Base-by-base conservation (phyloP, 2,888 invertebrate genomes). In the Chloroclysta siterata region DNA sequence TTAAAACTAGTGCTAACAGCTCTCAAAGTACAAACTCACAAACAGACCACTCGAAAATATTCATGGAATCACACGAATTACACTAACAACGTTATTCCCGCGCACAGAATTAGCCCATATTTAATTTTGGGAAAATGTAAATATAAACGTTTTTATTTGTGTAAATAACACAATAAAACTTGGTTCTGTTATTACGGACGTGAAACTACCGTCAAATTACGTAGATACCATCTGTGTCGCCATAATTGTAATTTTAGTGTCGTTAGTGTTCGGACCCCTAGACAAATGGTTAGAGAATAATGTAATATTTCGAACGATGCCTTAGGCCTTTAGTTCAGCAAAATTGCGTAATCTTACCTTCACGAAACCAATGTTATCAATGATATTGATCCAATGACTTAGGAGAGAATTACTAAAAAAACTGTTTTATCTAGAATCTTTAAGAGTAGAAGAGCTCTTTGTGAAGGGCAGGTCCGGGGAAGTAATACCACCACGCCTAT, bases 101-200 rank as follows among this genome's bases (percentile, higher is more conserved):
- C 59, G 53, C 64, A 41, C 76, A 75, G 86, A 91, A 92, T 90
- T 92, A 84, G 90, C 79, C 87, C 89, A 87, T 93, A 92, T 91
- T 92, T 92, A 93, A 92, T 92, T 90, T 93, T 91, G 90, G 91
- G 92, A 92, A 92, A 93, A 93, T 92, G 90, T 92, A 84, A 87
- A 92, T 91, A 93, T 93, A 93, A 92, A 92, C 91, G 92, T 90
- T 92, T 93, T 93, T 91, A 93, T 93, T 93, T 92, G 93, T 92
- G 92, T 92, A 92, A 93, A 92, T 92, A 92, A 90, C 91, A 92
- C 92, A 93, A 92, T 92, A 91, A 92, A 91, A 89, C 87, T 81
- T 84, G 79, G 61, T 80, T 80, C 75, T 72, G 85, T 83, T 75
- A 89, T 90, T 91, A 91, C 79, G 75, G 63, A 83, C 85, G 84